Conservation (phyloP, 2,113 vertebrate species). For the Megalops atlanticus region DNA sequence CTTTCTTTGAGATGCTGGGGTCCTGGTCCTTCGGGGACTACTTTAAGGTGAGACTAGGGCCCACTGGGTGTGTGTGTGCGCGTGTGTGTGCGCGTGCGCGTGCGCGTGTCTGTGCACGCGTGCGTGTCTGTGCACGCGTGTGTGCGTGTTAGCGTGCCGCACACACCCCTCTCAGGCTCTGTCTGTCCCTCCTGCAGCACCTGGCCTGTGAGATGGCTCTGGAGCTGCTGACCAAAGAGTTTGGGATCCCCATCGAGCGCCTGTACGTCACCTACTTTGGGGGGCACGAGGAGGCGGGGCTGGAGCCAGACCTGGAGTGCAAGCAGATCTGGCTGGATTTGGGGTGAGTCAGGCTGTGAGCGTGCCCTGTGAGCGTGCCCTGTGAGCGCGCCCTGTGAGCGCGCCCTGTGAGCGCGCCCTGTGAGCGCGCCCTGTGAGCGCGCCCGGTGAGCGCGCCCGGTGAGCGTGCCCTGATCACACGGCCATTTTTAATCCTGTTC, state of each 20-base stretch:
- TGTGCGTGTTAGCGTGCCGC: too few species aligned
- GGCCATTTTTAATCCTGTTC: too few species aligned
- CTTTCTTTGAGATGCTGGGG: conserved; percentile 98
- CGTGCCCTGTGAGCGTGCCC: too few species aligned
- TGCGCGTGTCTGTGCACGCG: neutral
- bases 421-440: too few species aligned
- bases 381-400: too few species aligned
- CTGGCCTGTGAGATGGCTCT: conserved; percentile 93
- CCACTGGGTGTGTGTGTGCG: too few species aligned
- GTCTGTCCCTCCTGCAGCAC: conserved; percentile 68
- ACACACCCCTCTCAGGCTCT: conserved; percentile 20
- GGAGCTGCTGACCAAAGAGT: conserved; percentile 90
- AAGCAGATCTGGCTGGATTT: conserved; percentile 95
- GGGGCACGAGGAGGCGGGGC: conserved; percentile 81
- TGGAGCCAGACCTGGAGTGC: conserved; percentile 94
- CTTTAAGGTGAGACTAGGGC: conserved; percentile 86
- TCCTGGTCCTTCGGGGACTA: conserved; percentile 99
- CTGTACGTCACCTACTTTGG: conserved; percentile 98
- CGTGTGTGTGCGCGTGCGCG: neutral
- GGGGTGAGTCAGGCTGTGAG: conserved; percentile 75
- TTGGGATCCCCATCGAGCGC: conserved; percentile 89
- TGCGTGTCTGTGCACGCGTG: conserved; percentile 7
- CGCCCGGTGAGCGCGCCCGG: too few species aligned
- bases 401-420: too few species aligned
- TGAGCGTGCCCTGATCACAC: too few species aligned